Base-by-base conservation (phyloP, 2,797 vertebrate species). In the Tapera naevia region DNA sequence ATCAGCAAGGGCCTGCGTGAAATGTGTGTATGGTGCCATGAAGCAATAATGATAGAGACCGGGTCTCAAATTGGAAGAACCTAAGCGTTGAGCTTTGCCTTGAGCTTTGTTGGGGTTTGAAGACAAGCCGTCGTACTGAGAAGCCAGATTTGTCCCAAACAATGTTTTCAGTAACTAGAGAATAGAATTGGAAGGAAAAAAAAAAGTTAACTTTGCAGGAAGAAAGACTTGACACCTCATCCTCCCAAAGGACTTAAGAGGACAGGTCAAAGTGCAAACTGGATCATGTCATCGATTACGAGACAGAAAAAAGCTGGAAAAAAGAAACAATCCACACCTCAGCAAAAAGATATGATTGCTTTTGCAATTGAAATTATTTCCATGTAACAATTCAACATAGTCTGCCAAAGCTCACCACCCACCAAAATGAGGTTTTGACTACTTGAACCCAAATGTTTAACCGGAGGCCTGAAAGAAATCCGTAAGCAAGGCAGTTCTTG, bases 11-110 rank as follows among this genome's bases (percentile, higher is more conserved):
- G 99, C 99, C 98, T 99, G 99, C 2, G 99, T 99, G 91, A 99
- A 99, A 96, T 99, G 99, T 8, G 99, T 99, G 94, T 99, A 99
- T 0, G 99, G 99, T 4, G 99, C 99, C 99, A 99, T 99, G 98
- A 99, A 99, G 98, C 99, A 99, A 96, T 99, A 99, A 95, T 99
- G 99, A 95, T 99, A 99, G 53, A 99, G 98, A 51, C 99, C 99
- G 0, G 99, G 99, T 24, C 99, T 97, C 88, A 99, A 74, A 66
- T 97, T 99, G 94, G 99, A 99, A 1, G 99, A 99, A 67, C 99
- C 99, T 11, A 99, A 98, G 17, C 99, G 99, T 4, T 99, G 98
- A n/a, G 98, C 99, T 80, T 98, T 99, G 80, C 99, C 99, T 95
- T 99, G 99, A 57, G 98, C 98, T 87, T 99, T 99, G 97, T 87